Evolutionary conservation across 1,140 invertebrate genomes (phyloP).

Genomic region (Drosophila tropicalis): DNA sequence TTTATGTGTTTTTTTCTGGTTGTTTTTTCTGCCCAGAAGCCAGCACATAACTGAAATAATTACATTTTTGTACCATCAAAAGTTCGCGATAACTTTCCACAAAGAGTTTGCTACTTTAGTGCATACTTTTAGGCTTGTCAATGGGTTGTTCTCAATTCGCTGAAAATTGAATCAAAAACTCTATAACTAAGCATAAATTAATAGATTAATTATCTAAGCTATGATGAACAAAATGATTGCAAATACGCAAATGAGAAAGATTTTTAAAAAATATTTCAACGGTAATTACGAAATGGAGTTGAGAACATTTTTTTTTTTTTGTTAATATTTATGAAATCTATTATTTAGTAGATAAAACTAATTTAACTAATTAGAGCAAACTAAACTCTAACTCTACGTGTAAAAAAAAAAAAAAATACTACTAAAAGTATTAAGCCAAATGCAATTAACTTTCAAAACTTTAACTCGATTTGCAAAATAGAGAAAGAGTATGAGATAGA

Average conservation of each 20-base stretch:
- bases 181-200: background rate
- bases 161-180: background rate
- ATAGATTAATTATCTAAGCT: background rate
- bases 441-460: conserved; percentile 1
- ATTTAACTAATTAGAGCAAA: background rate
- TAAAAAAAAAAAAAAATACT: background rate
- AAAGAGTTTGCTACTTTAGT: conserved; percentile 6
- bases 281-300: background rate
- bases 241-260: too few relatives aligned
- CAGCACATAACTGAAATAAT: conserved; percentile 3
- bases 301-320: background rate
- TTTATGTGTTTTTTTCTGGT: background rate
- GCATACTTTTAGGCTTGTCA: conserved; percentile 5
- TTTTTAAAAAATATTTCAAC: background rate
- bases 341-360: conserved; percentile 1
- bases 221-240: background rate
- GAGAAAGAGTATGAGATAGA: background rate
- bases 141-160: background rate
- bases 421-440: conserved; percentile 5
- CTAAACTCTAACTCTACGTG: conserved; percentile 1
- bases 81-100: background rate
- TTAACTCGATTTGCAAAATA: conserved; percentile 9
- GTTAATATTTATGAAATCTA: background rate
- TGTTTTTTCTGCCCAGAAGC: background rate
- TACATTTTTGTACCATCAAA: background rate